Conservation (phyloP, 2,888 invertebrate genomes). For the Tetrapedia diversipes region DNA sequence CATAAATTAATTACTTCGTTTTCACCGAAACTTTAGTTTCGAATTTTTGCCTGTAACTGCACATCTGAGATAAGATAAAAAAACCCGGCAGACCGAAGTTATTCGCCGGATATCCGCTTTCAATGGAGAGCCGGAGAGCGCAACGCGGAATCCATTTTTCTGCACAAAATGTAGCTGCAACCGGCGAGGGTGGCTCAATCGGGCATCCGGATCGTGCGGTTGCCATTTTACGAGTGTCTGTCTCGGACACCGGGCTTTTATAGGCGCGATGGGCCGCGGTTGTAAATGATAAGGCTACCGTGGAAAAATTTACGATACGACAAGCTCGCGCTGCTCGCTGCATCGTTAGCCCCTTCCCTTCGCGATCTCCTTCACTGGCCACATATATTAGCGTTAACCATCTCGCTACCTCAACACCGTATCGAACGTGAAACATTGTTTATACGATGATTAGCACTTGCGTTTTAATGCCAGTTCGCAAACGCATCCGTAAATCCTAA, state of each 20-base stretch:
- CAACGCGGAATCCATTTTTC: constrained; percentile 26
- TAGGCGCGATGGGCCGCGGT: constrained; percentile 45
- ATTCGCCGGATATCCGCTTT: neutral
- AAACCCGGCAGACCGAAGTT: neutral
- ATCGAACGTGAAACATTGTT: too few relatives aligned
- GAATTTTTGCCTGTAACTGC: too few relatives aligned
- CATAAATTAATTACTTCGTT: too few relatives aligned
- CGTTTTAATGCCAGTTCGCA: too few relatives aligned
- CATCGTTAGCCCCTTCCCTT: too few relatives aligned
- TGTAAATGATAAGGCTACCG: constrained; percentile 43
- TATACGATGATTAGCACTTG: too few relatives aligned
- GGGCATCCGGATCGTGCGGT: constrained; percentile 36
- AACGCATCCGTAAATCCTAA: too few relatives aligned
- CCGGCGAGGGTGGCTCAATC: constrained; percentile 41
- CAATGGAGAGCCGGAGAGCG: constrained; percentile 5
- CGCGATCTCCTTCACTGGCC: too few relatives aligned
- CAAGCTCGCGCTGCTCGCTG: constrained; percentile 13
- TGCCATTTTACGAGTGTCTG: constrained; percentile 50
- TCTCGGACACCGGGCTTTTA: constrained; percentile 47
- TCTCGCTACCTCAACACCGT: too few relatives aligned
- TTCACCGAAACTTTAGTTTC: too few relatives aligned
- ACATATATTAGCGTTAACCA: too few relatives aligned
- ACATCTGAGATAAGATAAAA: too few relatives aligned
- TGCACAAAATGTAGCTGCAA: neutral
- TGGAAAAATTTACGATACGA: constrained; percentile 45